Evolutionary conservation across 2,113 vertebrate species (phyloP).

Genomic region (Pimephales promelas): DNA sequence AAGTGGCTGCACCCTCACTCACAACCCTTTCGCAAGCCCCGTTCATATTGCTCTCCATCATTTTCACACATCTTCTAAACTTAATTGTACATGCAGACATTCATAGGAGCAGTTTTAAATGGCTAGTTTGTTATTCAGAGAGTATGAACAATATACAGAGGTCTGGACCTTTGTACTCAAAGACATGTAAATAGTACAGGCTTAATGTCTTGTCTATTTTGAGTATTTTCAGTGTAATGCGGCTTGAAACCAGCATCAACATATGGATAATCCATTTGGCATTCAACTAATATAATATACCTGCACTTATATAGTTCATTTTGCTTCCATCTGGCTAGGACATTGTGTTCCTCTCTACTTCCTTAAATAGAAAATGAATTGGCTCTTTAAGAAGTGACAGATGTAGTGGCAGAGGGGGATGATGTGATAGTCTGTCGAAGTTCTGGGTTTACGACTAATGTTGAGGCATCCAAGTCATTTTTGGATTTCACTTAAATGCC

Average conservation of each 20-base stretch:
- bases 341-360: conserved; percentile 3
- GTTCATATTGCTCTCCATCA: too few relatives aligned
- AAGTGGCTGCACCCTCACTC: too few relatives aligned
- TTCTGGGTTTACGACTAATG: conserved; percentile 27
- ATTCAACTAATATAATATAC: conserved; percentile 21
- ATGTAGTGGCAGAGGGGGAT: conserved; percentile 31
- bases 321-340: conserved; percentile 36
- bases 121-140: too few relatives aligned
- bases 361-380: conserved; percentile 21
- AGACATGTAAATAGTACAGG: not conserved
- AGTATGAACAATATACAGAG: too few relatives aligned
- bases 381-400: conserved; percentile 38
- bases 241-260: not conserved
- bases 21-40: too few relatives aligned
- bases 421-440: conserved; percentile 18
- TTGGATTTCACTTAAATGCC: conserved; percentile 27
- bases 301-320: conserved; percentile 19
- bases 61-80: too few relatives aligned
- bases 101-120: too few relatives aligned
- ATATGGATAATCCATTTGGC: conserved; percentile 40
- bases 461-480: conserved; percentile 26
- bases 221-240: not conserved
- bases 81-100: too few relatives aligned
- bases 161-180: not conserved
- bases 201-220: not conserved